Evolutionary conservation across 2,888 invertebrate genomes (phyloP), one percentile per base, ranked within the genome.

Genomic region (Papilio demoleus): DNA sequence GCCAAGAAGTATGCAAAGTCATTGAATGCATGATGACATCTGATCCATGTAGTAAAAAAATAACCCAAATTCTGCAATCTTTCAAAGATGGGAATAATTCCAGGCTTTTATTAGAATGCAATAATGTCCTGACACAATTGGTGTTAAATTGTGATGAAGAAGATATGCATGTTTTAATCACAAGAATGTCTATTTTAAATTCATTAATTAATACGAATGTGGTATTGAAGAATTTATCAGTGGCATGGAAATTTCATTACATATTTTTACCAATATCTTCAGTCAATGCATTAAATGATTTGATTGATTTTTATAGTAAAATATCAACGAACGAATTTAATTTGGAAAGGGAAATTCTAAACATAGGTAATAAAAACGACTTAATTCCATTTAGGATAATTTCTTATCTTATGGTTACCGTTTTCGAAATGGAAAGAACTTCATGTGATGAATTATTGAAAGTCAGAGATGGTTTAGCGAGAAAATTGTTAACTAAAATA

Each of bases 211-310:
- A 89, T 75, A 77, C 84, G 34, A 85, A 83, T 72, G 78, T 87
- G 47, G 80, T 86, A 65, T 79, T 90, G 24, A 90, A 88, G 73
- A 90, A 92, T 74, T 77, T 92, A 62, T 84, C 90, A 40, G 78
- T 88, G 14, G 85, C 83, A 59, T 92, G 92, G 92, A 92, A 91
- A 74, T 92, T 90, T 71, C 88, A 90, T 71, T 92, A 92, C 65
- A 82, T 92, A 74, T 90, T 84, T 79, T 79, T 92, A 70, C 88
- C 90, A 0, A 87, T 92, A 80, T 85, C 88, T 1, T 88, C 90
- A 62, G 80, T 82, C 63, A 82, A 81, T 50, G 83, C 85, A 53
- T 78, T 88, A 64, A 88, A 90, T 74, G 85, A 87, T 73, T 81
- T 90, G 70, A 87, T 92, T 62, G 75, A 82, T 70, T 85, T 84